Conservation (phyloP, 2,888 invertebrate species). For the Coenonympha glycerion region DNA sequence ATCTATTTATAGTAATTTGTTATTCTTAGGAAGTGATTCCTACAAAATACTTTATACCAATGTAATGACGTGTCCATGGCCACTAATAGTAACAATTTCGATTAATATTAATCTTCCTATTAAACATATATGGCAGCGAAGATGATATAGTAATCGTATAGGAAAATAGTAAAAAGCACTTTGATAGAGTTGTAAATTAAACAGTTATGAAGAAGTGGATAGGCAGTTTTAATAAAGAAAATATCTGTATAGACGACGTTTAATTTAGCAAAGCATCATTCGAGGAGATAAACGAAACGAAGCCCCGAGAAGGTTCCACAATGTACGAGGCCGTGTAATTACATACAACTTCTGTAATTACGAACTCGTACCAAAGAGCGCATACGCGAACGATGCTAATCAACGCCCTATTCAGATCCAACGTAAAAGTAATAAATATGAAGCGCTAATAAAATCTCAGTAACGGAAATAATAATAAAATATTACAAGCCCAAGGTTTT, state of each 20-base stretch:
- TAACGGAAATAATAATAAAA: conserved; percentile 73
- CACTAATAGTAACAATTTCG: neutral
- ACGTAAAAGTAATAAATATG: conserved; percentile 70
- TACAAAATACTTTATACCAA: too few relatives aligned
- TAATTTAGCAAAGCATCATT: conserved; percentile 71
- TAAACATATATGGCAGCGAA: neutral
- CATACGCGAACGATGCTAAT: conserved; percentile 61
- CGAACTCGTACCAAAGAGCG: conserved; percentile 56
- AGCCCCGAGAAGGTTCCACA: conserved; percentile 55
- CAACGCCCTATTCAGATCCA: conserved; percentile 68
- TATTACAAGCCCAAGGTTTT: conserved; percentile 71
- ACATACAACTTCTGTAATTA: conserved; percentile 71
- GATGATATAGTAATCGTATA: neutral
- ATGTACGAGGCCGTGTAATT: conserved; percentile 67
- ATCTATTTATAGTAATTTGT: too few relatives aligned
- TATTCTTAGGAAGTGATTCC: too few relatives aligned
- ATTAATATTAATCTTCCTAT: neutral
- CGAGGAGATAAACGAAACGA: conserved; percentile 54
- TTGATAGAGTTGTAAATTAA: conserved; percentile 11
- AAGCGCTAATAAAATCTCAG: conserved; percentile 67
- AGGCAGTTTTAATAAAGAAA: conserved; percentile 56
- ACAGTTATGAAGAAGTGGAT: conserved; percentile 12
- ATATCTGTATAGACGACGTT: conserved; percentile 57
- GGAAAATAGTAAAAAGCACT: neutral
- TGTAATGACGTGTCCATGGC: too few relatives aligned